Conservation (phyloP, 2,888 invertebrate species). For the Chaitophorus viminalis region DNA sequence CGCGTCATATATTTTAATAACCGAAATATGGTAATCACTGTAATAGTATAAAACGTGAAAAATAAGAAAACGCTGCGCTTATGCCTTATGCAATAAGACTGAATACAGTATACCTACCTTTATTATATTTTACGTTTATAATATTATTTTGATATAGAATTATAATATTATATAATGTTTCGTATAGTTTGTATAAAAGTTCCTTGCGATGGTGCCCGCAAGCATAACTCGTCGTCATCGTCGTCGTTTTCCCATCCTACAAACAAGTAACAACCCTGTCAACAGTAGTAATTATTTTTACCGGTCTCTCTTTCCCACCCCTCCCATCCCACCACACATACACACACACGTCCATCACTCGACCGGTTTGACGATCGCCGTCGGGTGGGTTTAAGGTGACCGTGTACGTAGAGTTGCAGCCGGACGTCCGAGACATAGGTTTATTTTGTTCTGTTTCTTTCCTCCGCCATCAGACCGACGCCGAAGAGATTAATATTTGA, state of each 20-base stretch:
- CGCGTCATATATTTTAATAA: not conserved
- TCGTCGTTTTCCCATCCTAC: not conserved
- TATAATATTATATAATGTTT: no score
- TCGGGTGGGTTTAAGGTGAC: not conserved
- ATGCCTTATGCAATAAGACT: not conserved
- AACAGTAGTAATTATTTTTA: constrained; percentile 22
- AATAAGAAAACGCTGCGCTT: not conserved
- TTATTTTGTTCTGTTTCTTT: not conserved
- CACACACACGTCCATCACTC: not conserved
- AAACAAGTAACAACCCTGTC: constrained; percentile 25
- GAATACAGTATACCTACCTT: not conserved
- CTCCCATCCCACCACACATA: no score
- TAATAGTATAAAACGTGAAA: not conserved
- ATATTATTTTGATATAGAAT: no score
- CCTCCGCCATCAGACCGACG: no score
- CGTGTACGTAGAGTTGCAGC: no score
- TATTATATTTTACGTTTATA: not conserved
- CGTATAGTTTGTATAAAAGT: not conserved
- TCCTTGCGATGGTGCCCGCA: not conserved
- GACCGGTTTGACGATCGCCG: not conserved
- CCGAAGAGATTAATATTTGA: no score
- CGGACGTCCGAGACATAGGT: no score
- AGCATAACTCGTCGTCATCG: not conserved
- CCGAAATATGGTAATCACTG: not conserved
- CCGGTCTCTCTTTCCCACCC: no score